phyloP scores from a whole-genome alignment of 2,888 invertebrate species.

The Colostygia pectinataria region DNA sequence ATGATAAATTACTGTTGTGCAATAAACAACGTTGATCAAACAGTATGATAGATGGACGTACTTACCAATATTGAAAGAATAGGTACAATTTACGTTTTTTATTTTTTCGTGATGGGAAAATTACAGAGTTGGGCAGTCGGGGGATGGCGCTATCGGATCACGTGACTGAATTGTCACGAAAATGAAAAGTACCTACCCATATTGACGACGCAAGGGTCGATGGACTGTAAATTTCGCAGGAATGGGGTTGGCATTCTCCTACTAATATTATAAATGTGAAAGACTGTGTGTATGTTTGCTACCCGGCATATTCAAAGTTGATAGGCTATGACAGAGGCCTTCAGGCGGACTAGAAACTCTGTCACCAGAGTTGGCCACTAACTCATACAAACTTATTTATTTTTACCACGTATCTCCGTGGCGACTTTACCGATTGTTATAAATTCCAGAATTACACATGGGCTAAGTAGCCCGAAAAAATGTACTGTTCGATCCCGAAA shows the following conservation, averaged over 20 bases:
- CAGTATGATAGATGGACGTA: slow-evolving; percentile 27
- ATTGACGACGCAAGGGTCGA: slow-evolving; percentile 35
- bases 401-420: too few relatives aligned
- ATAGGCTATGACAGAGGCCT: too few relatives aligned
- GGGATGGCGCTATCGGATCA: slow-evolving; percentile 38
- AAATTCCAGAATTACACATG: too few relatives aligned
- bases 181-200: slow-evolving; percentile 37
- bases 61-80: slow-evolving; percentile 14
- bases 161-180: slow-evolving; percentile 48
- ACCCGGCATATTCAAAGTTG: too few relatives aligned
- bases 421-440: too few relatives aligned
- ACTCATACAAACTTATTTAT: too few relatives aligned
- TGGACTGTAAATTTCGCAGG: slow-evolving; percentile 25
- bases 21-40: slow-evolving; percentile 28
- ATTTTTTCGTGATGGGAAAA: slow-evolving; percentile 19
- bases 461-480: too few relatives aligned
- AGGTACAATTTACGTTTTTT: slow-evolving; percentile 18
- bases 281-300: too few relatives aligned
- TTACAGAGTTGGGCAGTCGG: slow-evolving; percentile 27
- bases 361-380: too few relatives aligned
- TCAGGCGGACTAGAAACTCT: too few relatives aligned
- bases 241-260: background rate
- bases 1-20: slow-evolving; percentile 27
- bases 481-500: too few relatives aligned
- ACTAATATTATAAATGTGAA: too few relatives aligned